These are phyloP conservation scores for Meles meles DNA, from an alignment of 2,113 vertebrate species.

Conservation along the genomic window DNA sequence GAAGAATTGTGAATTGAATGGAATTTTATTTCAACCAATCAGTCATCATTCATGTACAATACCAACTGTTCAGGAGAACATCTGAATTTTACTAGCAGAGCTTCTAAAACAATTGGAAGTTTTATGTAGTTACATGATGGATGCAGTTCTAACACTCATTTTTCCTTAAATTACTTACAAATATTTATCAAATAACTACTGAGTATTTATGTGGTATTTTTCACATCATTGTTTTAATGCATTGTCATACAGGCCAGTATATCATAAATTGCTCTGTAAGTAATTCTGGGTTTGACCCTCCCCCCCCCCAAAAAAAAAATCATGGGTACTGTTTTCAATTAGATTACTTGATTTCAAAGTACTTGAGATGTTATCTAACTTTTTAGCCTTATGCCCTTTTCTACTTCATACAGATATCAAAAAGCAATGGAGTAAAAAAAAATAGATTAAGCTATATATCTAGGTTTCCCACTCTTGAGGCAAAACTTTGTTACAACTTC, in stretches of 20 bases:
- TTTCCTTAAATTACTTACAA: conserved; percentile 18
- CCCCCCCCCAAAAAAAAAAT: neutral
- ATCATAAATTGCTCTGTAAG: neutral
- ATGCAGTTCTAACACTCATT: neutral
- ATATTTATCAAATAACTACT: neutral
- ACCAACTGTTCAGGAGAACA: neutral
- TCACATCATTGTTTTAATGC: neutral
- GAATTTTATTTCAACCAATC: conserved; percentile 1
- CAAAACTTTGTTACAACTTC: neutral
- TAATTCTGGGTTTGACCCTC: neutral
- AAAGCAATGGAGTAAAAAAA: neutral
- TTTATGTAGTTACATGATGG: neutral
- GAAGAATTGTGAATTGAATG: neutral
- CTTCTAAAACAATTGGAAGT: neutral
- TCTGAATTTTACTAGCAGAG: neutral
- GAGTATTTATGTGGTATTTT: neutral
- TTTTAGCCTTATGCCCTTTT: neutral
- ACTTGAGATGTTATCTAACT: neutral
- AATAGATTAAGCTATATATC: neutral
- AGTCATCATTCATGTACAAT: neutral
- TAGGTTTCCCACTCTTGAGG: neutral
- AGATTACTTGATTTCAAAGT: neutral
- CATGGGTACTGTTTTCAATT: neutral
- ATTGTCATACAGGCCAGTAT: neutral
- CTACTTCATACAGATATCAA: neutral